Evolutionary conservation across 2,888 invertebrate species (phyloP), one percentile per base, ranked within the genome.

Genomic region (Lasioglossum vierecki): DNA sequence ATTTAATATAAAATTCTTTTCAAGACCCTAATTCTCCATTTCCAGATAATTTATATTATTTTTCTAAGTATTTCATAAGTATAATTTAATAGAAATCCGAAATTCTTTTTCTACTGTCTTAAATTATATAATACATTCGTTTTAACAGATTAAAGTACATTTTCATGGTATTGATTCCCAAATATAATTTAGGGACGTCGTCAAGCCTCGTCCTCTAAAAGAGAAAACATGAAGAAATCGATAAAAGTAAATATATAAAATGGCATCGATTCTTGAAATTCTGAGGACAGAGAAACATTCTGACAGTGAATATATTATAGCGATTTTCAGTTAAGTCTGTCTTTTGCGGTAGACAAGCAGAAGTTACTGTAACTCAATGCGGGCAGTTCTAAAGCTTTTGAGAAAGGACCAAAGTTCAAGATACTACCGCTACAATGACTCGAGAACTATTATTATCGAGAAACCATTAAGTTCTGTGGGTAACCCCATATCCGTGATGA

Each of bases 401-500:
- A 71, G 76, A 79, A 82, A 49, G 75, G 79, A 39, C 72, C 85
- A 68, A 82, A 82, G 82, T 84, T 68, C 78, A 78, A 87, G 88
- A 85, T 87, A 80, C 70, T 72, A 53, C 60, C 76, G 76, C 82
- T 72, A 76, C 82, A 78, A 60, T 73, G 78, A 66, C 78, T 68
- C 74, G 79, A 76, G 74, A 79, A 78, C 85, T 83, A 87, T 87
- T 88, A 87, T 87, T 88, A 87, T 86, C 84, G 80, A 63, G 82
- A 77, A 79, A 81, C 79, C 83, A 83, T 87, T 85, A 87, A 88
- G 86, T 88, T 80, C 80, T 72, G 68, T 79, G 86, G 78, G 63
- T 76, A 63, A 79, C 82, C 41, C 44, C 41, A 46, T 46, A 73
- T 79, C 44, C 70, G 35, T 49, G 26, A 77, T 53, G 76, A 66